Evolutionary conservation across 2,113 vertebrate species (phyloP).

Genomic region (Sclerurus mexicanus): DNA sequence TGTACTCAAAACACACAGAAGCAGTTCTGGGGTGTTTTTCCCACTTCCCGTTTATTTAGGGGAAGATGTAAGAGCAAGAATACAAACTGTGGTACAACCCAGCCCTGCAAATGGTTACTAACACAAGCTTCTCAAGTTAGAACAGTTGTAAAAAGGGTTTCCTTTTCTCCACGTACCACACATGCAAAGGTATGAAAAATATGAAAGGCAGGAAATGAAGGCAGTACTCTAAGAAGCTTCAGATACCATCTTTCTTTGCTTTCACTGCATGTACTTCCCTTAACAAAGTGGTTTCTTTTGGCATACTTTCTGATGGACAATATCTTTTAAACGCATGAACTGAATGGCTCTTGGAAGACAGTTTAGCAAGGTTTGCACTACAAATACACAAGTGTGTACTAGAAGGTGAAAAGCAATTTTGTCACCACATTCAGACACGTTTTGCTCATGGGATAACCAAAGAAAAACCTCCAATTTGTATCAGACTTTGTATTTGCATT

Average conservation of each 20-base stretch:
- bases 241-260: not conserved
- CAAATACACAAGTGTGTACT: not conserved
- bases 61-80: not conserved
- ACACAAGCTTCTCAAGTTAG: not conserved
- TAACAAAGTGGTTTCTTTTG: not conserved
- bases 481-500: not conserved
- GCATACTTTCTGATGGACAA: not conserved
- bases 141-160: not conserved
- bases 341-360: not conserved
- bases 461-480: not conserved
- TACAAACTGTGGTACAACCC: not conserved
- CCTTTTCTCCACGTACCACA: not conserved
- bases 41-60: not conserved
- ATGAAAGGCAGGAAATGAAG: not conserved
- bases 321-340: not conserved
- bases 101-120: not conserved
- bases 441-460: not conserved
- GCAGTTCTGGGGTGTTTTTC: not conserved
- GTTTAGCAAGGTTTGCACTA: not conserved
- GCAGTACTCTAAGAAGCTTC: not conserved
- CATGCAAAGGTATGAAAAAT: not conserved
- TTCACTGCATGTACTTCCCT: not conserved
- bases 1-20: not conserved
- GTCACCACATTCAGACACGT: not conserved
- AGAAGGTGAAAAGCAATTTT: not conserved